Evolutionary conservation across 1,140 invertebrate species (phyloP), one percentile per base, ranked within the genome.

Genomic region (Pararge aegeria): DNA sequence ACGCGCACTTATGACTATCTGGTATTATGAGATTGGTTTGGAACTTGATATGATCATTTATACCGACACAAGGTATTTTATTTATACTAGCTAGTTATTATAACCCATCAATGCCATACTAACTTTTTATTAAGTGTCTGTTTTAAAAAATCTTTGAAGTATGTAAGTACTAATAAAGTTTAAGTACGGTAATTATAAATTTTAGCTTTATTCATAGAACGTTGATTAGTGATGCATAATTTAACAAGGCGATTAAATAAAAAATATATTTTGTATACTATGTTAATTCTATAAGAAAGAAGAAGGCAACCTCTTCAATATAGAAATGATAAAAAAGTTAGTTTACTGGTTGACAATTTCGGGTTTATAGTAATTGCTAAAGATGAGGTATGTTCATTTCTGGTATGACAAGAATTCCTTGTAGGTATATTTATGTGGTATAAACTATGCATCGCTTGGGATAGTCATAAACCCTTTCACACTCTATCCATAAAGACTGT

Each of bases 1-100:
- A 79, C 73, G 70, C 70, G 69, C 62, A 61, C 70, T 80, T 82
- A 73, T 70, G 71, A 77, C 51, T 60, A 42, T 55, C 55, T 63
- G 54, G 66, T 66, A 73, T 70, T 66, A 64, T 58, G 64, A 65
- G 53, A 61, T 49, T 40, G 21, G 61, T 56, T 49, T 15, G 13
- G 38, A 10, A 37, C n/a, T 12, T 5, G 5, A 40, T 18, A 46
- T 12, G 16, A 24, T 9, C 40, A 46, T 44, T 44, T 55, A 42
- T 42, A 55, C 44, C 16, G 24, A 42, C 20, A 42, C 40, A 12
- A 29, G 13, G 5, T 21, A 24, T 5, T 9, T n/a, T n/a, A n/a
- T n/a, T n/a, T n/a, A 12, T 27, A 15, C 38, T 53, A 16, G 16
- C 34, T 52, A 37, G 50, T 52, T 16, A 18, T 42, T 3, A 16